Conservation (phyloP, 2,113 vertebrate genomes). For the Lophotis ruficrista region DNA sequence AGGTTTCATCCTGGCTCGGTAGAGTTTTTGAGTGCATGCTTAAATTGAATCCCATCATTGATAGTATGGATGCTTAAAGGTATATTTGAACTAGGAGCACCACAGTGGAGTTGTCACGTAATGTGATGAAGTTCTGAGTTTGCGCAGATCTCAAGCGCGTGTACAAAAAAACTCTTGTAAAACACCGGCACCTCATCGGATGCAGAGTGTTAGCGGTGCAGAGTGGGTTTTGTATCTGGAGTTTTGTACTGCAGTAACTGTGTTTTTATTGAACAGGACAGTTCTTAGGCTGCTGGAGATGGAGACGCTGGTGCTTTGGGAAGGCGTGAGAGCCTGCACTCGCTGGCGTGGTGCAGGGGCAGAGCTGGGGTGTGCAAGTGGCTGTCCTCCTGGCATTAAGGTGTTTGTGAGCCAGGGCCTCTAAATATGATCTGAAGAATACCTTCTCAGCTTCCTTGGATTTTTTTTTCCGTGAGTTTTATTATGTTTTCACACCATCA, state of each 20-base stretch:
- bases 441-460: background rate
- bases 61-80: background rate
- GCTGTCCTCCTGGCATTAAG: background rate
- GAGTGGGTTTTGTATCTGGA: background rate
- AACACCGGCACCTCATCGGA: background rate
- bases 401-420: background rate
- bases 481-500: constrained; percentile 19
- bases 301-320: background rate
- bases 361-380: background rate
- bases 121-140: background rate
- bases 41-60: background rate
- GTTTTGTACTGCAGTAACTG: background rate
- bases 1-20: background rate
- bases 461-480: background rate
- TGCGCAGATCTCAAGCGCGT: accelerated
- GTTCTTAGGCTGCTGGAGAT: background rate
- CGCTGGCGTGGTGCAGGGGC: accelerated
- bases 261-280: background rate
- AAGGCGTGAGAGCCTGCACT: background rate
- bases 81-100: background rate
- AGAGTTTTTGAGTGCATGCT: background rate
- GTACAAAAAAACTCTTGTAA: background rate
- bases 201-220: background rate
- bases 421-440: background rate
- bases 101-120: background rate